Evolutionary conservation across 2,113 vertebrate genomes (phyloP).

Genomic region (Brachyhypopomus occidentalis): DNA sequence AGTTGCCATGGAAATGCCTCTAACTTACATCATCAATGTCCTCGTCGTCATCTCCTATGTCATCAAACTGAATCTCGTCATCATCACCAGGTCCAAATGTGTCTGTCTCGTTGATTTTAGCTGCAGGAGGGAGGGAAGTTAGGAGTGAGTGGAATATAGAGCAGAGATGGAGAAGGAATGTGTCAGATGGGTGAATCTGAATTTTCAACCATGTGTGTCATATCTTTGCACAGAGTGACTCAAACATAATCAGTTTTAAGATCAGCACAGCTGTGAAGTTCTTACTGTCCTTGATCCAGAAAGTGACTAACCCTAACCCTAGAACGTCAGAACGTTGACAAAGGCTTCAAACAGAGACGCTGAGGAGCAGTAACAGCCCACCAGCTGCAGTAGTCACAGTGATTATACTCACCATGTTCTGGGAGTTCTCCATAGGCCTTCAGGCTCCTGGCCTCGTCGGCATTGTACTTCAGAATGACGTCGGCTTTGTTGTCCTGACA

Average conservation of each 20-base stretch:
- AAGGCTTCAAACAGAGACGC: background rate
- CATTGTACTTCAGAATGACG: conserved; percentile 98
- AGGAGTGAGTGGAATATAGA: conserved; percentile 39
- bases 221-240: no score
- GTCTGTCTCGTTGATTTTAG: conserved; percentile 99
- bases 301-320: no score
- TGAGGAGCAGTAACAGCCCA: background rate
- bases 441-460: conserved; percentile 96
- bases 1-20: background rate
- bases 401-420: conserved; percentile 85
- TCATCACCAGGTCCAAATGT: conserved; percentile 97
- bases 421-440: conserved; percentile 98
- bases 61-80: conserved; percentile 98
- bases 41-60: conserved; percentile 96
- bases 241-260: no score
- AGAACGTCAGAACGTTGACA: no score
- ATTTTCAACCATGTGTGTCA: no score
- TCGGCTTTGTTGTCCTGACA: conserved; percentile 97
- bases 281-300: no score
- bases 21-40: conserved; percentile 96
- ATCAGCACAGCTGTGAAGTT: no score
- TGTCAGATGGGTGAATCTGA: background rate
- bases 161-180: background rate
- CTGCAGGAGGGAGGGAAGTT: conserved; percentile 63
- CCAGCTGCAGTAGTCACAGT: background rate